phyloP scores from a whole-genome alignment of 2,113 vertebrate genomes.

The Panthera tigris region DNA sequence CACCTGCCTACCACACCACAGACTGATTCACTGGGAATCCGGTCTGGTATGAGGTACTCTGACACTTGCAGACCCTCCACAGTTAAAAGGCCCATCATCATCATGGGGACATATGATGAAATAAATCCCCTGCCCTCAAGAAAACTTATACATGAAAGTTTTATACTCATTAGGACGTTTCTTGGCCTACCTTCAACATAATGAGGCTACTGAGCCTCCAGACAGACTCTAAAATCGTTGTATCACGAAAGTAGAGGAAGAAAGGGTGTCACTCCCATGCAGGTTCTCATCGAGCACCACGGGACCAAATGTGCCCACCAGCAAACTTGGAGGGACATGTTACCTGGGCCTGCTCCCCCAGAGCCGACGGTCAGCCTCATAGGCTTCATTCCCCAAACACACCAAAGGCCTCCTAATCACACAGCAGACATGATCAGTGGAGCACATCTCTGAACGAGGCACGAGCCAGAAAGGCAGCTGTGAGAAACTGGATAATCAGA shows the following conservation, averaged over 20 bases:
- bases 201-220: neutral
- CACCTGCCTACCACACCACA: neutral
- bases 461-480: conserved; percentile 37
- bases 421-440: neutral
- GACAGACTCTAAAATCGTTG: neutral
- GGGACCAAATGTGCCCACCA: neutral
- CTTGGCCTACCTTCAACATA: neutral
- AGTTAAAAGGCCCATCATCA: neutral
- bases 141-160: neutral
- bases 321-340: neutral
- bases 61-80: neutral
- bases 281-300: neutral
- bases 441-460: neutral
- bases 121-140: neutral
- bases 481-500: conserved; percentile 17
- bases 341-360: neutral
- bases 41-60: neutral
- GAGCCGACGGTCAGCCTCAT: neutral
- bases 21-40: neutral
- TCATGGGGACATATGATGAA: neutral
- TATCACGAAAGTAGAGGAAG: neutral
- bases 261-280: neutral
- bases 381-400: neutral
- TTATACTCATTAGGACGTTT: neutral
- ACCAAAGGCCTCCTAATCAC: neutral